Percentiles rank a stretch among this genome's conserved stretches.
Evolutionary conservation across 2,797 vertebrate species (phyloP).

Genomic region (Amniataba percoides): DNA sequence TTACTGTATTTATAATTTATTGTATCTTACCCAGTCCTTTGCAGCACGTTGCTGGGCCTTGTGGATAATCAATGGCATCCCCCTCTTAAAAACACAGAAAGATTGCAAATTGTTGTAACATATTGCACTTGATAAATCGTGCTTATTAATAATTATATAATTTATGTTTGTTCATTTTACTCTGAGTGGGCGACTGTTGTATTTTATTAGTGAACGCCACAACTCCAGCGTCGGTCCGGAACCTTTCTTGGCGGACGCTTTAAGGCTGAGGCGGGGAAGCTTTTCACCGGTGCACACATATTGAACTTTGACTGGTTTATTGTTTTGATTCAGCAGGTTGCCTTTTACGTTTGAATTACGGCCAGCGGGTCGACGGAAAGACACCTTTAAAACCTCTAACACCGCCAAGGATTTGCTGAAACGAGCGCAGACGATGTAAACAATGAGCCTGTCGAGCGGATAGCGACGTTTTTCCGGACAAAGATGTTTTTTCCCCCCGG

Average conservation of each 20-base stretch:
- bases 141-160: too few species aligned
- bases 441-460: background rate
- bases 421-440: background rate
- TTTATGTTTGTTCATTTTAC: too few species aligned
- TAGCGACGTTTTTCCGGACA: constrained; percentile 10
- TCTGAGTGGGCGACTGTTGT: too few species aligned
- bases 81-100: background rate
- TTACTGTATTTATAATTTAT: background rate
- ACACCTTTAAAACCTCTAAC: too few species aligned
- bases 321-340: constrained; percentile 78
- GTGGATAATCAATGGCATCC: background rate
- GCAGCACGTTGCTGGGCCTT: background rate
- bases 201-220: background rate
- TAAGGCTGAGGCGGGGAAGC: constrained; percentile 47
- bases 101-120: background rate
- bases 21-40: background rate
- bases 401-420: background rate
- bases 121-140: background rate
- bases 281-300: constrained; percentile 55
- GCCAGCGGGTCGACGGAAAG: background rate
- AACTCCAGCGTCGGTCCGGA: constrained; percentile 27
- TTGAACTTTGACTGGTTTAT: constrained; percentile 79
- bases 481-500: constrained; percentile 54
- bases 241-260: constrained; percentile 41
- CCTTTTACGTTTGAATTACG: background rate